phyloP scores from a whole-genome alignment of 2,888 invertebrate genomes.

The Mamestra brassicae region DNA sequence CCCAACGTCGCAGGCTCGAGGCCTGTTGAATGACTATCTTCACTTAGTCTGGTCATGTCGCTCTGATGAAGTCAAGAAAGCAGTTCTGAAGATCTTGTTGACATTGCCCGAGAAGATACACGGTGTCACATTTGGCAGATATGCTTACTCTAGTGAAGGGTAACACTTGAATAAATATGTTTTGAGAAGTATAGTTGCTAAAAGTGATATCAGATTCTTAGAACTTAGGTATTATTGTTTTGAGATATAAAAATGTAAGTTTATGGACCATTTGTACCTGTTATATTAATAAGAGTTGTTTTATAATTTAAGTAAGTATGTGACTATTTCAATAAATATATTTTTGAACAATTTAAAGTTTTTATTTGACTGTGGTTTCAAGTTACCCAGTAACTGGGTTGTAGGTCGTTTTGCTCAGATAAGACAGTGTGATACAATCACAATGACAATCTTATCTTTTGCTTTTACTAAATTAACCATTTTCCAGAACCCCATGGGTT shows the following conservation, averaged over 20 bases:
- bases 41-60: constrained; percentile 85
- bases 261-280: constrained; percentile 5
- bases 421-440: not conserved
- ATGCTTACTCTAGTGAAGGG: constrained; percentile 19
- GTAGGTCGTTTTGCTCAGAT: not conserved
- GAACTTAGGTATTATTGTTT: not conserved
- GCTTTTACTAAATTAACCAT: not conserved
- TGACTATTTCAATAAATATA: constrained; percentile 10
- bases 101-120: constrained; percentile 77
- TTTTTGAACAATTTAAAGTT: not conserved
- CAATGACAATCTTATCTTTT: not conserved
- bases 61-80: constrained; percentile 81
- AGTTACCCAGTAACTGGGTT: not conserved
- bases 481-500: constrained; percentile 83
- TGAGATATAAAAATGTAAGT: not conserved
- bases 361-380: not conserved
- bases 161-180: not conserved
- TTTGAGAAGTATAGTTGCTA: not conserved
- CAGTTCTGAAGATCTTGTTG: constrained; percentile 79
- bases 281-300: not conserved
- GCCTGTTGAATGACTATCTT: constrained; percentile 79
- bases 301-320: constrained; percentile 5
- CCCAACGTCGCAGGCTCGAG: constrained; percentile 78
- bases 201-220: not conserved
- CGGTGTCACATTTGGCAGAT: constrained; percentile 44